phyloP scores from a whole-genome alignment of 2,797 vertebrate species.

The Apodemus agrarius region DNA sequence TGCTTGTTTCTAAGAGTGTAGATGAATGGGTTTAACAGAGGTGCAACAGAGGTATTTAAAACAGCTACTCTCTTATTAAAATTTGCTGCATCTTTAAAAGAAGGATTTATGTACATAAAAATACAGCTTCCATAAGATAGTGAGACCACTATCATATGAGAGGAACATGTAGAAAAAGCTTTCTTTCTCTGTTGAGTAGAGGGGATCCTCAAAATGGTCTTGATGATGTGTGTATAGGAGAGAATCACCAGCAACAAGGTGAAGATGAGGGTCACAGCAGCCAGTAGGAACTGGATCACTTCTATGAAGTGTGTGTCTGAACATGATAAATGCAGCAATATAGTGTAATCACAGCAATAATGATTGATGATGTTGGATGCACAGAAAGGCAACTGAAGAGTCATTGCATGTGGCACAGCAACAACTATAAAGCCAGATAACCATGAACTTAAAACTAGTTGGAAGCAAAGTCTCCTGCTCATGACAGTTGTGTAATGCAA shows the following conservation, averaged over 20 bases:
- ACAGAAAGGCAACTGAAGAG: constrained; percentile 72
- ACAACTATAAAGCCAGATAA: constrained; percentile 69
- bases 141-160: constrained; percentile 69
- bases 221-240: constrained; percentile 59
- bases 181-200: constrained; percentile 67
- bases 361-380: constrained; percentile 74
- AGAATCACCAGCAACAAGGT: constrained; percentile 64
- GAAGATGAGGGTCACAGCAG: constrained; percentile 55
- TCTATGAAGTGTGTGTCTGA: constrained; percentile 73
- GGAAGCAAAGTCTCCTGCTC: constrained; percentile 68
- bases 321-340: constrained; percentile 76
- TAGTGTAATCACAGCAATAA: constrained; percentile 74
- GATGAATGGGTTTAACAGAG: constrained; percentile 78
- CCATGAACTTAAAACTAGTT: constrained; percentile 67
- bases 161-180: constrained; percentile 73
- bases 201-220: constrained; percentile 58
- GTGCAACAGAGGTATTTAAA: constrained; percentile 74
- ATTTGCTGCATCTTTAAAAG: constrained; percentile 64
- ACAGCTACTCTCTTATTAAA: constrained; percentile 78
- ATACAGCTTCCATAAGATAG: constrained; percentile 82
- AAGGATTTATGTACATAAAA: constrained; percentile 82
- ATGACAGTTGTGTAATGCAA: constrained; percentile 68
- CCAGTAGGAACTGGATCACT: constrained; percentile 59
- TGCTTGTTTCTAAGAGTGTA: constrained; percentile 73
- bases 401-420: constrained; percentile 59